Conservation (phyloP, 1,140 invertebrate species). For the Augochlora pura region DNA sequence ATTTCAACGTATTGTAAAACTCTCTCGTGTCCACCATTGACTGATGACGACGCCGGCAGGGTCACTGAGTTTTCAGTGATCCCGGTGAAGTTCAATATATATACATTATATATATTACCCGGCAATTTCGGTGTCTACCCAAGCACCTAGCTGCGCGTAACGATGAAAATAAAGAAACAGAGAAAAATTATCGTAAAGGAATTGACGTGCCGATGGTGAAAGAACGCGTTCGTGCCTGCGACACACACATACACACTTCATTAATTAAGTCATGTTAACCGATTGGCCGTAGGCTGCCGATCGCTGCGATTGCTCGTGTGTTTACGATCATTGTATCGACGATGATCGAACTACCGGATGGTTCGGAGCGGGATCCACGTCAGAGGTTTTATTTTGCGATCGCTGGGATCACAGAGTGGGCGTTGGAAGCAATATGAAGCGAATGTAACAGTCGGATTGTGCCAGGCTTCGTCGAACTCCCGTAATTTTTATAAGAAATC, state of each 20-base stretch:
- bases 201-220: slow-evolving; percentile 64
- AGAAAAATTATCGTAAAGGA: slow-evolving; percentile 38
- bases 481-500: too few relatives aligned
- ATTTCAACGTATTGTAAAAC: slow-evolving; percentile 39
- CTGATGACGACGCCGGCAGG: slow-evolving; percentile 21
- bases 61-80: background rate
- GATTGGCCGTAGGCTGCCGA: slow-evolving; percentile 20
- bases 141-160: slow-evolving; percentile 6
- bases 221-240: slow-evolving; percentile 65
- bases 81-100: slow-evolving; percentile 26
- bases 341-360: too few relatives aligned
- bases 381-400: too few relatives aligned
- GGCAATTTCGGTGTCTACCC: slow-evolving; percentile 15
- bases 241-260: slow-evolving; percentile 22
- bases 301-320: slow-evolving; percentile 16
- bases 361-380: too few relatives aligned
- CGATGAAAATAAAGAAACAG: background rate
- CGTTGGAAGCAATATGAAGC: too few relatives aligned
- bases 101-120: background rate
- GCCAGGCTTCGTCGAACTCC: too few relatives aligned
- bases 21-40: slow-evolving; percentile 42
- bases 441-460: too few relatives aligned
- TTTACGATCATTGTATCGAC: slow-evolving; percentile 18
- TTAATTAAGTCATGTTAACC: slow-evolving; percentile 45
- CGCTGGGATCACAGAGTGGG: too few relatives aligned